phyloP scores from a whole-genome alignment of 2,113 vertebrate genomes.

The Mesoclemmys tuberculata region DNA sequence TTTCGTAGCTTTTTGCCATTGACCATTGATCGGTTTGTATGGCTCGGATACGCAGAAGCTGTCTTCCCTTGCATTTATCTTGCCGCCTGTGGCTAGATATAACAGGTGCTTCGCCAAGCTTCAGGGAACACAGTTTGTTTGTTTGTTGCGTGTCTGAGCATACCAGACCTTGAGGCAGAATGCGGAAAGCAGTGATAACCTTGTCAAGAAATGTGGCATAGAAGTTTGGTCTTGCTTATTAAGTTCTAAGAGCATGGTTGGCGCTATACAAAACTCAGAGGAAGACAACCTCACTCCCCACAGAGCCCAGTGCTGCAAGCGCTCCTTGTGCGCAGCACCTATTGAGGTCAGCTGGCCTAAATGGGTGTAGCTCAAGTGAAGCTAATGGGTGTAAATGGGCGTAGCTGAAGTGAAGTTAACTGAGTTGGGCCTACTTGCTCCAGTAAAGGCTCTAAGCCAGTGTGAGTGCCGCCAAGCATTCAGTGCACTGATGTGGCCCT shows the following conservation, averaged over 20 bases:
- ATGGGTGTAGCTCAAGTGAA: not conserved
- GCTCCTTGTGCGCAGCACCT: not conserved
- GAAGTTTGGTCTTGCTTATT: not conserved
- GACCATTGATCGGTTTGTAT: not conserved
- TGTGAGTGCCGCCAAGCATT: not conserved
- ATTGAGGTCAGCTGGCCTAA: not conserved
- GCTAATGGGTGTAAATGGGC: too few species aligned
- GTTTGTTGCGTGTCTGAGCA: not conserved
- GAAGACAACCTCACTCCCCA: not conserved
- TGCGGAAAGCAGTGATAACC: not conserved
- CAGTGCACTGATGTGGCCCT: not conserved
- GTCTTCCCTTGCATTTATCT: not conserved
- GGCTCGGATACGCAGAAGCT: not conserved
- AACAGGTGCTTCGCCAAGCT: not conserved
- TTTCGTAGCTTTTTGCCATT: not conserved
- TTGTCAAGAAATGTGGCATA: not conserved
- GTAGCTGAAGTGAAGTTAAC: not conserved
- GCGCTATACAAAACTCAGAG: not conserved
- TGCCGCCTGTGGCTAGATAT: not conserved
- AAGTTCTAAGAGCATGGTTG: not conserved
- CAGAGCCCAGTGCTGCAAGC: not conserved
- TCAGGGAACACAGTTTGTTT: not conserved
- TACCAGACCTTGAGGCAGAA: not conserved
- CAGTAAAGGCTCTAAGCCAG: not conserved
- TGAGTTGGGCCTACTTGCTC: not conserved